A percentile compares a stretch with the other conserved stretches of the same genome.
Conservation (phyloP, 2,888 invertebrate genomes). For the Ormyrus nitidulus region DNA sequence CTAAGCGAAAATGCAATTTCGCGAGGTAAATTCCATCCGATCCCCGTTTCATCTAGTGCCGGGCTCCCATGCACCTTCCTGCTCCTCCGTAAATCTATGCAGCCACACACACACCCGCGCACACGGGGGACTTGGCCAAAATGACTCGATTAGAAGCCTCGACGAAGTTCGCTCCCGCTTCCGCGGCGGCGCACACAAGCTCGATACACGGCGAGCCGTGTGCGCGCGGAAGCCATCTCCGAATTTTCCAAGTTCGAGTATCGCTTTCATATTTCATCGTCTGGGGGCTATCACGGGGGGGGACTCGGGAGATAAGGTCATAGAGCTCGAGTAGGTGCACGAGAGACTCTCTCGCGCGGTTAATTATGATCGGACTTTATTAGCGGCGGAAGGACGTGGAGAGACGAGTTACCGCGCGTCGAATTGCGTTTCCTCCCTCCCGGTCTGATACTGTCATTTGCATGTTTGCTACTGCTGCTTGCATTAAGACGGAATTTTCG, state of each 20-base stretch:
- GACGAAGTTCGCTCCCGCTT: slow-evolving; percentile 19
- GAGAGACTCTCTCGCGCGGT: slow-evolving; percentile 34
- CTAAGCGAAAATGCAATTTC: slow-evolving; percentile 20
- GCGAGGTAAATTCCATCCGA: slow-evolving; percentile 24
- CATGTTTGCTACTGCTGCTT: slow-evolving; percentile 35
- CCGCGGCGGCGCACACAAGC: neutral
- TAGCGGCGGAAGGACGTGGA: neutral
- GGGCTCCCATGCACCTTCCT: too few species aligned
- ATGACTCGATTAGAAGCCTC: slow-evolving; percentile 37
- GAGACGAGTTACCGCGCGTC: slow-evolving; percentile 18
- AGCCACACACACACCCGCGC: neutral
- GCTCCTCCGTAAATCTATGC: slow-evolving; percentile 8
- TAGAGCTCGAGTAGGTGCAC: slow-evolving; percentile 10
- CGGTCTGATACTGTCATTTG: slow-evolving; percentile 41
- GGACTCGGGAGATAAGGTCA: slow-evolving; percentile 9
- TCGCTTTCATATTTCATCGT: slow-evolving; percentile 23
- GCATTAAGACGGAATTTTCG: slow-evolving; percentile 37
- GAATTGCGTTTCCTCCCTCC: slow-evolving; percentile 11
- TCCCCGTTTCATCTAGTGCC: slow-evolving; percentile 27
- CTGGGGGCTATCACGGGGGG: neutral
- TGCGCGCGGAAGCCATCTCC: neutral
- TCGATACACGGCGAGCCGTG: neutral
- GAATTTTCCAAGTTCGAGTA: neutral
- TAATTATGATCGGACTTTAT: slow-evolving; percentile 48
- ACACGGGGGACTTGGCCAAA: slow-evolving; percentile 3